These are phyloP conservation scores for Nomia melanderi DNA, from an alignment of 1,140 invertebrate genomes.

Conservation along the genomic window DNA sequence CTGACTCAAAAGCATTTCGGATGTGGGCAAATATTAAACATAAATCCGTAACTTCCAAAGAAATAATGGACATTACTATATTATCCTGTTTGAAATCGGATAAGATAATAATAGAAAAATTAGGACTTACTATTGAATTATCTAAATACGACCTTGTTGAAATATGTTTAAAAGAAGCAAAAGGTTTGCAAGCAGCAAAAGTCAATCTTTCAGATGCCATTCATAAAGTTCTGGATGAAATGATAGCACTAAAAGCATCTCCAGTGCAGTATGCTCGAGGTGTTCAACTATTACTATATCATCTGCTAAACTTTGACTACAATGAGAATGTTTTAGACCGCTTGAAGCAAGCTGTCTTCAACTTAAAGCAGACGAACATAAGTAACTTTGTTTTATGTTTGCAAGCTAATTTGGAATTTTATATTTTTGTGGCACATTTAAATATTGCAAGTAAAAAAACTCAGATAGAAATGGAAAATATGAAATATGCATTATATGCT, in stretches of 20 bases:
- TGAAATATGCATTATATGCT: constrained; percentile 58
- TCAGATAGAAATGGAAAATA: constrained; percentile 64
- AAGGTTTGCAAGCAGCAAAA: constrained; percentile 52
- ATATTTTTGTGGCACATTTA: constrained; percentile 62
- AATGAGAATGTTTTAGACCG: constrained; percentile 46
- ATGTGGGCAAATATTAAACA: constrained; percentile 72
- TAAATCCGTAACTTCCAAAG: constrained; percentile 42
- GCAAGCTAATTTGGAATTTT: constrained; percentile 70
- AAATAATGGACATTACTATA: constrained; percentile 65
- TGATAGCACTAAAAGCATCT: constrained; percentile 58
- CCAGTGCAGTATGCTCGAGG: constrained; percentile 60
- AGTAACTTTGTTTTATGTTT: constrained; percentile 49
- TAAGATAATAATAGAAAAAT: constrained; percentile 49
- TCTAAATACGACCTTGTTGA: constrained; percentile 63
- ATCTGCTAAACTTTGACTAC: constrained; percentile 58
- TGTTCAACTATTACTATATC: constrained; percentile 67
- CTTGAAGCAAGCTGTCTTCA: constrained; percentile 59
- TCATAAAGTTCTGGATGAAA: constrained; percentile 55
- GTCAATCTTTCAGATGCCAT: constrained; percentile 62
- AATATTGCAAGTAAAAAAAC: constrained; percentile 60
- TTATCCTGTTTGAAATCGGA: constrained; percentile 66
- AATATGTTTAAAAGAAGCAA: constrained; percentile 69
- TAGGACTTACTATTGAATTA: constrained; percentile 67
- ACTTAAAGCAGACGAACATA: constrained; percentile 47
- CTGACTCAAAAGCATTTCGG: constrained; percentile 65